These are phyloP conservation scores for Laticauda colubrina DNA, from an alignment of 2,113 vertebrate genomes.

Conservation along the genomic window DNA sequence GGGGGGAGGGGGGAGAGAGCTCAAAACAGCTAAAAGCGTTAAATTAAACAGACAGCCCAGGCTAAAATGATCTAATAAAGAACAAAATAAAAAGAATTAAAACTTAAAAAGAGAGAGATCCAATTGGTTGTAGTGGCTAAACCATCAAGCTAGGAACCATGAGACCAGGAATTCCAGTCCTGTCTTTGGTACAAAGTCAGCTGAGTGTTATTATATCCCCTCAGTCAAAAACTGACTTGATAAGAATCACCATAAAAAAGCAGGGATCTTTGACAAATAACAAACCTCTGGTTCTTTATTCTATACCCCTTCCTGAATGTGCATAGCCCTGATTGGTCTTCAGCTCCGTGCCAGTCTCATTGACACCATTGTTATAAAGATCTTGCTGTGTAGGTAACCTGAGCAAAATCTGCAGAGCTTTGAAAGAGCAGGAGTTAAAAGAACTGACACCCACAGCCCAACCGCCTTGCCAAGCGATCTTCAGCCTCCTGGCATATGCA, in stretches of 20 bases:
- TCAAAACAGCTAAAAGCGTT: not conserved
- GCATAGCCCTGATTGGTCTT: not conserved
- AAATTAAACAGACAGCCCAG: not conserved
- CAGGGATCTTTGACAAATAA: not conserved
- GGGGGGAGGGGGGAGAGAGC: no score
- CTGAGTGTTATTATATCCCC: not conserved
- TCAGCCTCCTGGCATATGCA: not conserved
- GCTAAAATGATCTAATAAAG: not conserved
- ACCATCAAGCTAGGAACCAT: not conserved
- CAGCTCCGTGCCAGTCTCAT: not conserved
- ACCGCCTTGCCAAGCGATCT: not conserved
- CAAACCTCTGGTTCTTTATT: not conserved
- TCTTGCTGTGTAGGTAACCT: slow-evolving; percentile 4
- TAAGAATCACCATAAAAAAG: not conserved
- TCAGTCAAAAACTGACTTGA: not conserved
- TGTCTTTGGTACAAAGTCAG: no score
- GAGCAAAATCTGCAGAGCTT: not conserved
- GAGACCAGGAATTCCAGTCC: not conserved
- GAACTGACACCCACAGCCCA: not conserved
- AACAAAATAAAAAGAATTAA: not conserved
- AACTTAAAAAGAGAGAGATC: not conserved
- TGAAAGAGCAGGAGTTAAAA: not conserved
- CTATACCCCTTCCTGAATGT: not conserved
- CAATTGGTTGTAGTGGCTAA: not conserved
- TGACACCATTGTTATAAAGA: not conserved